phyloP scores from a whole-genome alignment of 2,113 vertebrate species.

The Colossoma macropomum region DNA sequence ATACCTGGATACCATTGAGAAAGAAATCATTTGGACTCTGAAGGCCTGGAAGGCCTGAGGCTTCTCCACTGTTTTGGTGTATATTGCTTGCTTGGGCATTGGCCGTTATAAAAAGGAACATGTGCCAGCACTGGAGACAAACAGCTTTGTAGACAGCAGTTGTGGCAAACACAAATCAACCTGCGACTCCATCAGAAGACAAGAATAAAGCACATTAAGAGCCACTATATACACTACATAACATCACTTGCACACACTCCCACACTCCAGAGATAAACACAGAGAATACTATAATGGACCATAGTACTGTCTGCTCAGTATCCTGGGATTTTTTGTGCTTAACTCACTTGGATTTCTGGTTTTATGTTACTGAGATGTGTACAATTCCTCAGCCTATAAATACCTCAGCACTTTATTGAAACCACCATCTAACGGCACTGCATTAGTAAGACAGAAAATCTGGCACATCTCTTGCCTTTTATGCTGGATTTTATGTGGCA shows the following conservation, averaged over 20 bases:
- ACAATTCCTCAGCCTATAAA: slow-evolving; percentile 29
- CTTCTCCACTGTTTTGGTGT: slow-evolving; percentile 14
- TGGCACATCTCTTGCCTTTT: background rate
- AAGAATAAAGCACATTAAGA: slow-evolving; percentile 38
- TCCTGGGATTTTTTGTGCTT: slow-evolving; percentile 20
- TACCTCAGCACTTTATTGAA: slow-evolving; percentile 16
- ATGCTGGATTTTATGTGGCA: background rate
- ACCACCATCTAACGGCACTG: slow-evolving; percentile 21
- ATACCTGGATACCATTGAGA: too few species aligned
- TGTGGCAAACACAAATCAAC: slow-evolving; percentile 48
- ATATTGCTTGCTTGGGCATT: background rate
- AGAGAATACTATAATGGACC: slow-evolving; percentile 24
- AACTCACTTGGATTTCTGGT: slow-evolving; percentile 1
- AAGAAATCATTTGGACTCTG: too few species aligned
- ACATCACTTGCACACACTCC: slow-evolving; percentile 24
- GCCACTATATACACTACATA: slow-evolving; percentile 13
- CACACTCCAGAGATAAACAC: slow-evolving; percentile 39
- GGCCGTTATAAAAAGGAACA: slow-evolving; percentile 23
- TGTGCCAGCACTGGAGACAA: slow-evolving; percentile 33
- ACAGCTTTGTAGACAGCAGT: slow-evolving; percentile 39
- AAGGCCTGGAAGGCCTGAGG: too few species aligned
- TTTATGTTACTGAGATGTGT: slow-evolving; percentile 10
- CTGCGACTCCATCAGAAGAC: slow-evolving; percentile 20
- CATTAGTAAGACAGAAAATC: slow-evolving; percentile 2
- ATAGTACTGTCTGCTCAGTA: slow-evolving; percentile 42